These are phyloP conservation scores for Atrichornis clamosus DNA, from an alignment of 2,113 vertebrate genomes.

Conservation along the genomic window DNA sequence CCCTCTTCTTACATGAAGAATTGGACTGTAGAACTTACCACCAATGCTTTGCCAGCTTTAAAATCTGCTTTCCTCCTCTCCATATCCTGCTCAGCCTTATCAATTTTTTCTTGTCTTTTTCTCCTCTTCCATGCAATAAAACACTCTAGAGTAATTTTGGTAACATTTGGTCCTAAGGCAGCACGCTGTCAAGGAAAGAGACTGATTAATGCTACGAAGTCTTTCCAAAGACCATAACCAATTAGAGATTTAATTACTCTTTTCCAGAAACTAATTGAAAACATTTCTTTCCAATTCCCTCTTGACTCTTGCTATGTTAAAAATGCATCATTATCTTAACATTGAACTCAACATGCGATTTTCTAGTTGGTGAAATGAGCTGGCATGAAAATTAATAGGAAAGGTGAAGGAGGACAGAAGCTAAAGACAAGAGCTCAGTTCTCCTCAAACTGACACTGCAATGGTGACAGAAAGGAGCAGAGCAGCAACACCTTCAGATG, in stretches of 20 bases:
- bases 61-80: slow-evolving; percentile 97
- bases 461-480: neutral
- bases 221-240: neutral
- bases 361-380: neutral
- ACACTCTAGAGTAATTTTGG: slow-evolving; percentile 96
- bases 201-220: neutral
- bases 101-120: slow-evolving; percentile 96
- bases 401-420: neutral
- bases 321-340: neutral
- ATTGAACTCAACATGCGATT: neutral
- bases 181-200: slow-evolving; percentile 78
- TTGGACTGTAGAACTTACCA: slow-evolving; percentile 72
- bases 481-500: neutral
- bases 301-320: neutral
- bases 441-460: neutral
- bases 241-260: neutral
- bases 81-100: slow-evolving; percentile 88
- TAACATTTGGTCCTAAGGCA: slow-evolving; percentile 90
- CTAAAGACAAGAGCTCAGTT: neutral
- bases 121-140: slow-evolving; percentile 98
- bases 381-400: neutral
- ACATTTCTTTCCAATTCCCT: neutral
- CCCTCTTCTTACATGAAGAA: neutral
- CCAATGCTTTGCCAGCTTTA: slow-evolving; percentile 91
- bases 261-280: neutral